Base-by-base conservation (phyloP, 2,888 invertebrate species). In the Dilophus febrilis region DNA sequence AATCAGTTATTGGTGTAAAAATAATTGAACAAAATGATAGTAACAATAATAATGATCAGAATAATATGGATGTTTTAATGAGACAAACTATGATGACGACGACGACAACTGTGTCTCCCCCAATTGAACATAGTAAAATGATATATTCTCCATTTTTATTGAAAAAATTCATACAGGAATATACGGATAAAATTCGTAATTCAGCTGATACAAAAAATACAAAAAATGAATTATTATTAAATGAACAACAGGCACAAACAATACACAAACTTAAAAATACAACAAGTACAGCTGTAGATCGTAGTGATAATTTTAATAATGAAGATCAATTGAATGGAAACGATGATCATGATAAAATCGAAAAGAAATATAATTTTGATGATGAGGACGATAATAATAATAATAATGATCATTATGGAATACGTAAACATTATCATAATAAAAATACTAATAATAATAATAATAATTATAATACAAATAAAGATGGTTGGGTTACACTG, bases 401-500 rank as follows among this genome's bases (percentile, higher is more conserved):
- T 13, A 26, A 16, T 14, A 26, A 40, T 31, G 28, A 31, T 12
- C 11, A 27, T n/a, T 14, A 31, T 58, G 13, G 53, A 54, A 33
- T 50, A 51, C 45, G 35, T 17, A 19, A 38, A 33, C 40, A 34
- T 19, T 59, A 59, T 8, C 8, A 22, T 22, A 8, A 16, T 63
- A 65, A 46, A 58, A 64, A 22, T 59, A 59, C 42, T 63, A 66
- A 4, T 55, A 64, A 44, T n/a, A 44, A 16, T 63, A 65, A 46
- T 58, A 64, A 22, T 59, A 59, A 42, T 63, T 65, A 4, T 55
- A 64, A 44, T n/a, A 44, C 80, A 42, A 76, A 81, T 46, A 72
- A 74, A 50, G 75, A 75, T 41, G 81, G 80, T 1, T 83, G 83
- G 83, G 79, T 83, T 1, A 74, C 77, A 2, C 57, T 83, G 40